phyloP scores from a whole-genome alignment of 1,140 invertebrate genomes.

The Listronotus oregonensis region DNA sequence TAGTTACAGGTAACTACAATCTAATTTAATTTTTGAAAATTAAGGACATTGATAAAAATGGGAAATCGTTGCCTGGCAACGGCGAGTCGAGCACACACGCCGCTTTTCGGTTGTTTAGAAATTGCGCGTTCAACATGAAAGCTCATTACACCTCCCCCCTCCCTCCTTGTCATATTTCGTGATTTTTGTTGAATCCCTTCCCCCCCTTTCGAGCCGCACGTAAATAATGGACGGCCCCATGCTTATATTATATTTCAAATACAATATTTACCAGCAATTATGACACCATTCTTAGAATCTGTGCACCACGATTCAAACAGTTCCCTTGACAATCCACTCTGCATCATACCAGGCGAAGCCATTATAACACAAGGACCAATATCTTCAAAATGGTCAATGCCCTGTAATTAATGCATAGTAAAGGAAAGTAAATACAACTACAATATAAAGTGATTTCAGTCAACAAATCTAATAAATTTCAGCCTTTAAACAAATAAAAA shows the following conservation, averaged over 20 bases:
- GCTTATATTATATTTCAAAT: constrained; percentile 8
- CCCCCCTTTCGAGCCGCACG: too few relatives aligned
- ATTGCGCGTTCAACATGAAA: too few relatives aligned
- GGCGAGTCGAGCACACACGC: too few relatives aligned
- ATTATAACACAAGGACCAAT: constrained; percentile 99
- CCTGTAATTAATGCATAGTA: constrained; percentile 60
- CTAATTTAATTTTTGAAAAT: too few relatives aligned
- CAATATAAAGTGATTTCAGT: background rate
- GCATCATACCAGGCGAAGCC: constrained; percentile 99
- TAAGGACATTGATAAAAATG: too few relatives aligned
- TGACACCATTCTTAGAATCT: constrained; percentile 96
- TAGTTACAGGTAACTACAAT: too few relatives aligned
- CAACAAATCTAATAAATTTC: background rate
- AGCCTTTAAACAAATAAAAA: background rate
- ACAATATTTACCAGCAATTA: constrained; percentile 82
- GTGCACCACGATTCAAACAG: constrained; percentile 99
- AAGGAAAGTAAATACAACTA: background rate
- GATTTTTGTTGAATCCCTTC: too few relatives aligned
- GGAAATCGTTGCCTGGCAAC: too few relatives aligned
- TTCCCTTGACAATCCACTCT: constrained; percentile 95
- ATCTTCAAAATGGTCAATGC: constrained; percentile 99
- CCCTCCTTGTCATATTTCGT: too few relatives aligned
- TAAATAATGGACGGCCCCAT: too few relatives aligned
- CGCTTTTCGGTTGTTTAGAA: too few relatives aligned
- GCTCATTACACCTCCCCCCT: too few relatives aligned